Conservation (phyloP, 2,888 invertebrate genomes). For the Ctena decussata region DNA sequence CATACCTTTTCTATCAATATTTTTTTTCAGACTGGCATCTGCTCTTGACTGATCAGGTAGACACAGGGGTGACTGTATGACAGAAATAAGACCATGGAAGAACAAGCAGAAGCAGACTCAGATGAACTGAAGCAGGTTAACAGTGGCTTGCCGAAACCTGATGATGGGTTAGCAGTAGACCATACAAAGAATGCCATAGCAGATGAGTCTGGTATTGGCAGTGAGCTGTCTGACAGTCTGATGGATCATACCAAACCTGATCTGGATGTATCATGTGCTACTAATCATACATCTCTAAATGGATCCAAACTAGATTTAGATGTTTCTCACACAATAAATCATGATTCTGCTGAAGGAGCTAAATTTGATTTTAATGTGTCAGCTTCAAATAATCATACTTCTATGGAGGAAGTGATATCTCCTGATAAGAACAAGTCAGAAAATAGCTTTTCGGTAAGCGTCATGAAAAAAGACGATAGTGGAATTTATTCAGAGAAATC, state of each 20-base stretch:
- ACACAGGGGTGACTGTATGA: neutral
- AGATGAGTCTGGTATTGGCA: conserved; percentile 43
- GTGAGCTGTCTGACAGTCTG: conserved; percentile 24
- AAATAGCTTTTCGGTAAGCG: conserved; percentile 21
- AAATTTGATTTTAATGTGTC: neutral
- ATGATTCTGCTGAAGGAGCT: neutral
- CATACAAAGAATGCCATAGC: neutral
- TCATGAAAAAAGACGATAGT: conserved; percentile 83
- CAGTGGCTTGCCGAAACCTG: neutral
- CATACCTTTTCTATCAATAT: no score
- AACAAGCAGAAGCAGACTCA: neutral
- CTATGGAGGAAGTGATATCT: neutral
- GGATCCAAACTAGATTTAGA: neutral
- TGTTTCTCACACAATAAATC: neutral
- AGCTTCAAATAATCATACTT: neutral
- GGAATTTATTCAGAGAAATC: conserved; percentile 82
- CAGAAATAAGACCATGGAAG: neutral
- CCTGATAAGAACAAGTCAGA: conserved; percentile 8
- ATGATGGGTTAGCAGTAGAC: neutral
- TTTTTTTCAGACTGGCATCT: no score
- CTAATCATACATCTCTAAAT: neutral
- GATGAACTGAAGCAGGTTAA: neutral
- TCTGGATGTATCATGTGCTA: neutral
- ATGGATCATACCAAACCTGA: neutral
- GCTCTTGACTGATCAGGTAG: no score